Base-by-base conservation (phyloP, 2,797 vertebrate genomes). In the Fratercula arctica region DNA sequence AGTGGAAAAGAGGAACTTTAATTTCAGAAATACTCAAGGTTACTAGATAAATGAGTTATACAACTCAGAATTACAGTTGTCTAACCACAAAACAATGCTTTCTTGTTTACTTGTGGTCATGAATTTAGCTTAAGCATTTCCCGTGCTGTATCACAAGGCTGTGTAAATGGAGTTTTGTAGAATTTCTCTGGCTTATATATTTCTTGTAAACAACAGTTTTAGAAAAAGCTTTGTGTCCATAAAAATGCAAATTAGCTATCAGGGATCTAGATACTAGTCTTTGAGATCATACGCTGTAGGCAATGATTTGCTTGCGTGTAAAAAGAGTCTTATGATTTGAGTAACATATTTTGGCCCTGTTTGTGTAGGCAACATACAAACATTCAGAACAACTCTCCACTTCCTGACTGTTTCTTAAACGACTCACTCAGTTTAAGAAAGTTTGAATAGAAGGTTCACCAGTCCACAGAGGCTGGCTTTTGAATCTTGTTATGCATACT, bases 61-160 rank as follows among this genome's bases (percentile, higher is more conserved):
- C 83, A 84, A 94, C 54, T 91, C 39, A 41, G 35, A 85, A 60
- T 79, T 93, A 5, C n/a, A 56, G 78, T 50, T 90, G 85, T 91
- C 70, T 92, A 89, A 92, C 63, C 92, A 75, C 48, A 77, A 92
- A 96, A 91, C 83, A 96, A 87, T 95, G 92, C 69, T 46, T 93
- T 85, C 66, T 95, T 95, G 61, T 94, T 95, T 96, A 78, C 50
- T 93, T 28, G 43, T 28, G 66, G 66, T 87, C 24, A 43, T 88
- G 91, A 89, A 92, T 91, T 90, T 94, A 92, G 61, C 66, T 95
- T 89, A 48, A 94, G 73, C n/a, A 79, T 94, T 96, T 96, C 94
- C 92, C 93, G 81, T 8, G 2, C n/a, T 60, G 13, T 61, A 92
- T 93, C 72, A 89, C 76, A 67, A 63, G 57, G 33, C 25, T 94